phyloP scores from a whole-genome alignment of 2,888 invertebrate genomes.

The Hypena proboscidalis region DNA sequence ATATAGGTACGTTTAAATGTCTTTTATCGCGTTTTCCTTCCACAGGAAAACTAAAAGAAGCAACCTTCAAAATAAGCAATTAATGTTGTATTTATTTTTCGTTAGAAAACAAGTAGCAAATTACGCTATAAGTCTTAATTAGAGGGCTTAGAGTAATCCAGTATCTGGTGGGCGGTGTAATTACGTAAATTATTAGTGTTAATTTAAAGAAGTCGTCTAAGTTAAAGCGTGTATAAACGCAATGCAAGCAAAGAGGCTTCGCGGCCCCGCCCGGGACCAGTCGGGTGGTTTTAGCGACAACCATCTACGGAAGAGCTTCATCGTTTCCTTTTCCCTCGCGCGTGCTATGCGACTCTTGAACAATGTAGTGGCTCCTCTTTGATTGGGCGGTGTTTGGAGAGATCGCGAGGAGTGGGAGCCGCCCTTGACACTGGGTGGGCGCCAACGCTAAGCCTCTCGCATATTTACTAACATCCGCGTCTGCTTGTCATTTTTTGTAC shows the following conservation, averaged over 20 bases:
- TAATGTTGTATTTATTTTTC: neutral
- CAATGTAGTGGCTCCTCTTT: slow-evolving; percentile 47
- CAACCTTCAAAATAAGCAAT: neutral
- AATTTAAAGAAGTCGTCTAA: slow-evolving; percentile 56
- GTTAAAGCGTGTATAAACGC: slow-evolving; percentile 51
- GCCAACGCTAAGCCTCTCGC: slow-evolving; percentile 54
- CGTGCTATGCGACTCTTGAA: slow-evolving; percentile 36
- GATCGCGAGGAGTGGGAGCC: slow-evolving; percentile 52
- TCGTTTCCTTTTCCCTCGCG: slow-evolving; percentile 33
- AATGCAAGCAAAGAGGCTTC: slow-evolving; percentile 45
- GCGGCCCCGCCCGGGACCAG: slow-evolving; percentile 46
- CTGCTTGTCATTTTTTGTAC: slow-evolving; percentile 21
- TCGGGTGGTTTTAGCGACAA: slow-evolving; percentile 37
- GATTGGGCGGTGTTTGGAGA: slow-evolving; percentile 40
- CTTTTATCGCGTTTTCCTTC: slow-evolving; percentile 4
- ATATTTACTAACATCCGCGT: slow-evolving; percentile 60
- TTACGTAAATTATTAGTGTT: slow-evolving; percentile 53
- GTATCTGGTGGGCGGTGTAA: slow-evolving; percentile 34
- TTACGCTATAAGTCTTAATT: slow-evolving; percentile 42
- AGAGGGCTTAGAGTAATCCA: slow-evolving; percentile 44
- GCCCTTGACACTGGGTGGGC: slow-evolving; percentile 72
- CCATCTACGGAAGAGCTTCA: slow-evolving; percentile 44
- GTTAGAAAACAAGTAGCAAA: slow-evolving; percentile 18
- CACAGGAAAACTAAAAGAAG: slow-evolving; percentile 3
- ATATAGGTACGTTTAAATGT: slow-evolving; percentile 2